Evolutionary conservation across 2,888 invertebrate genomes (phyloP), one percentile per base, ranked within the genome.

Genomic region (Neoscelio sp.): DNA sequence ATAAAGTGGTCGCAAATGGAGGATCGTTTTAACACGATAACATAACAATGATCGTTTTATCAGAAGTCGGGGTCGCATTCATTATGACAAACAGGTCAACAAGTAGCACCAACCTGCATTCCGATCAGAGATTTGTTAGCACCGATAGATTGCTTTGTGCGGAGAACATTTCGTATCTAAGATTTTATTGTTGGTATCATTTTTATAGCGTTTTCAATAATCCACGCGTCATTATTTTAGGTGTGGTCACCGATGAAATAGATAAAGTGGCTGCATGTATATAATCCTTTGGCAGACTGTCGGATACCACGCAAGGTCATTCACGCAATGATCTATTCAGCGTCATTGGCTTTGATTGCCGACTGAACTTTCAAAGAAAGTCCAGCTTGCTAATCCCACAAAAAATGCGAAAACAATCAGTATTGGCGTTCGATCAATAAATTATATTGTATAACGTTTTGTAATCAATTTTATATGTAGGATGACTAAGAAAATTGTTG

Each of bases 161-260:
- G 54, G 33, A 33, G 42, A 65, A 70, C 60, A 48, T 56, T 58
- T 50, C n/a, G 35, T 17, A 13, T 30, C 7, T 38, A 15, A 7
- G n/a, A 38, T 40, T 67, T 75, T 71, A 52, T 71, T 60, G 67
- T 50, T 8, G 10, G 56, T 2, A 17, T 20, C 15, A 26, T 48
- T 58, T 46, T 77, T 73, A 46, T 17, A 10, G n/a, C 46, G 10
- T 48, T 71, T 73, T 67, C 42, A 71, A 64, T 54, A 67, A 52
- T 70, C 46, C 23, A 17, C 70, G 42, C 54, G 73, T 54, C 56
- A 73, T 68, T 67, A 54, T n/a, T 73, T 78, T 58, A 73, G 78
- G 78, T 67, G 78, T 73, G 73, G 78, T 62, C 78, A 62, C 10
- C 65, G 73, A 73, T 73, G 78, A 78, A 73, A 78, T 60, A 67